Percentiles rank a stretch among this genome's conserved stretches.
Evolutionary conservation across 2,797 vertebrate genomes (phyloP).

Genomic region (Decapterus maruadsi): DNA sequence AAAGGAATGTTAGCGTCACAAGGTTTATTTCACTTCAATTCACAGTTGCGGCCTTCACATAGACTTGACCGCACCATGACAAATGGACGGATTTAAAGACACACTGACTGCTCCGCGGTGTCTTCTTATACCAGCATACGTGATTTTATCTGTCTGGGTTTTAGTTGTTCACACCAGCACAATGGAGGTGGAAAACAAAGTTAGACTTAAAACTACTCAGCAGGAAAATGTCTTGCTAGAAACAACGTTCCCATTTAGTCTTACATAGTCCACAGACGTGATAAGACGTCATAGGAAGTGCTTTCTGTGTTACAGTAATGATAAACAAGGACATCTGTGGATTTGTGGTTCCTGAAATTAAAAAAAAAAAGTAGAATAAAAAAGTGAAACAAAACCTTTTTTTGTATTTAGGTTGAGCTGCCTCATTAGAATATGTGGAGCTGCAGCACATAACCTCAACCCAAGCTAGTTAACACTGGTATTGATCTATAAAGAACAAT

Average conservation of each 20-base stretch:
- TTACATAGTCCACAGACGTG: not conserved
- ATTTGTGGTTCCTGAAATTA: not conserved
- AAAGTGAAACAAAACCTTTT: not conserved
- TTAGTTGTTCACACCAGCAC: not conserved
- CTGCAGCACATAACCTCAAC: constrained; percentile 1
- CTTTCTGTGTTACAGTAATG: not conserved
- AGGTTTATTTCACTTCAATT: not conserved
- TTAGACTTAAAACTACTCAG: not conserved
- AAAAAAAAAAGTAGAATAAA: not conserved
- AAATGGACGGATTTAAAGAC: not conserved
- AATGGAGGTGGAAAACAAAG: constrained; percentile 17
- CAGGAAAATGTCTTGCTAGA: not conserved
- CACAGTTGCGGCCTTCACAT: not conserved
- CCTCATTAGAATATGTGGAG: not conserved
- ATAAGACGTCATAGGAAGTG: not conserved
- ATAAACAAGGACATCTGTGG: not conserved
- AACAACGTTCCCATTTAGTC: not conserved
- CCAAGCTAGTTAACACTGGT: constrained; percentile 20
- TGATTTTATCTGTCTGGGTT: too few species aligned
- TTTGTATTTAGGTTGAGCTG: not conserved
- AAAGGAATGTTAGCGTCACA: not conserved
- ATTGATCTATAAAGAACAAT: constrained; percentile 25
- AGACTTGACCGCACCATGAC: too few species aligned
- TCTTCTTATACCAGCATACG: not conserved
- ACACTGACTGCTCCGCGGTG: not conserved